These are phyloP conservation scores for Aurelia coerulea DNA, from an alignment of 30 jellyfish, hydroid and myxozoan genomes.

Conservation along the genomic window DNA sequence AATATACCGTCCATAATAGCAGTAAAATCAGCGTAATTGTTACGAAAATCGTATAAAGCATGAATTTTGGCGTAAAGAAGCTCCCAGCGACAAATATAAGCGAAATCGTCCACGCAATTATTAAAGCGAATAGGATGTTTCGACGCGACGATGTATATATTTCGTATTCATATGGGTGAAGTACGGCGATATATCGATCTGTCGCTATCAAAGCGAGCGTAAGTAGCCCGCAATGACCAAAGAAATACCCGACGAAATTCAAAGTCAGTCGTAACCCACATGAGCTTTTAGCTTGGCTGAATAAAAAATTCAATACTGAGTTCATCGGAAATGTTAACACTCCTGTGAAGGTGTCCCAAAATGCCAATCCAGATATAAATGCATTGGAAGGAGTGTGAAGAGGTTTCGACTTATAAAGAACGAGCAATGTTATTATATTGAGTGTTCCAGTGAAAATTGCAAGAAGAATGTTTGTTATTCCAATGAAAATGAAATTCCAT, in stretches of 20 bases:
- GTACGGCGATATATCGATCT: conserved; percentile 67
- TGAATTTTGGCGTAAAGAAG: conserved; percentile 70
- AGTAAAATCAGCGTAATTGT: conserved; percentile 49
- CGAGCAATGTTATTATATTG: conserved; percentile 33
- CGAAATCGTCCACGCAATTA: conserved; percentile 47
- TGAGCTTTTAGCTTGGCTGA: conserved; percentile 56
- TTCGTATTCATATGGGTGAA: conserved; percentile 50
- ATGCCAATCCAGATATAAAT: conserved; percentile 62
- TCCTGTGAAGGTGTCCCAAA: conserved; percentile 52
- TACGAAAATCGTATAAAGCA: conserved; percentile 64
- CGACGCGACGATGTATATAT: conserved; percentile 7
- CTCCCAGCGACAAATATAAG: conserved; percentile 50
- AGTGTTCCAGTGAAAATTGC: conserved; percentile 44
- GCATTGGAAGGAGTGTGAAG: conserved; percentile 64
- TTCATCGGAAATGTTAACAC: conserved; percentile 55
- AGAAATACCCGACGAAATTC: conserved; percentile 60
- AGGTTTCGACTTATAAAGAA: conserved; percentile 35
- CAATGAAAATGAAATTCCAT: conserved; percentile 61
- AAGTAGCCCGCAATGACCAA: conserved; percentile 62
- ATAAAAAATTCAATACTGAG: conserved; percentile 39
- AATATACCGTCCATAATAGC: conserved; percentile 59
- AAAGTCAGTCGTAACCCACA: conserved; percentile 53
- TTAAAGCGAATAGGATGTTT: conserved; percentile 27
- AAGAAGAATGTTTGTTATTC: conserved; percentile 21
- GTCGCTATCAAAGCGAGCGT: conserved; percentile 61